Base-by-base conservation (phyloP, 2,113 vertebrate genomes). In the Ophiodon elongatus region DNA sequence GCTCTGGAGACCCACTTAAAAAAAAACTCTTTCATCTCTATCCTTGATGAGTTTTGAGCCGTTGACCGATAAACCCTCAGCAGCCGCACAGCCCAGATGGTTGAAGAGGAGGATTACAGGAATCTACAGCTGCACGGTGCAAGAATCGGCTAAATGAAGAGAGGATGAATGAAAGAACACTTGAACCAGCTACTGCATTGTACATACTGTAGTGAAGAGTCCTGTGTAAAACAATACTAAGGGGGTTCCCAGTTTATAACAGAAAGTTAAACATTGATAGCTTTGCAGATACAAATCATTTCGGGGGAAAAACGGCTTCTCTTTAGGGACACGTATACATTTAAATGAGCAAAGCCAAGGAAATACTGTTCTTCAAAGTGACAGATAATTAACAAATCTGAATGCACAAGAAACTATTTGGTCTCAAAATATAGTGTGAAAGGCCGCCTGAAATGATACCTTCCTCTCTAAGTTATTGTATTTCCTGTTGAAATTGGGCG, bases 11-110 rank as follows among this genome's bases (percentile, higher is more conserved):
- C 86, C 73, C 82, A 79, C 82, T 88, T 83, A 84, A 9, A 50
- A 64, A 68, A 45, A 69, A 83, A 57, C 25, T 47, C 79, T 78
- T 92, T 91, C 85, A 91, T 82, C 76, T 88, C 70, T 25, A 1
- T 71, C 45, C 59, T 50, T 83, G 83, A 75, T 62, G 82, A 77
- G 67, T 73, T 80, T 59, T 70, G 79, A 80, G 23, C 73, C 73
- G 72, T 43, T 79, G 79, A 83, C 83, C 72, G 21, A 39, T 83
- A 65, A 84, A 76, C 81, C 79, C 43, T 85, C 62, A 47, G 50
- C 57, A 50, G 41, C 59, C 62, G 86, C 65, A 29, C 67, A 15
- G 64, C 27, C 63, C 83, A 64, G 31, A 79, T 65, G 71, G 41
- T 23, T 37, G 39, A 66, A 65, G 45, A 29, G 43, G 45, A 59